Base-by-base conservation (phyloP, 2,113 vertebrate genomes). In the Poecile atricapillus region DNA sequence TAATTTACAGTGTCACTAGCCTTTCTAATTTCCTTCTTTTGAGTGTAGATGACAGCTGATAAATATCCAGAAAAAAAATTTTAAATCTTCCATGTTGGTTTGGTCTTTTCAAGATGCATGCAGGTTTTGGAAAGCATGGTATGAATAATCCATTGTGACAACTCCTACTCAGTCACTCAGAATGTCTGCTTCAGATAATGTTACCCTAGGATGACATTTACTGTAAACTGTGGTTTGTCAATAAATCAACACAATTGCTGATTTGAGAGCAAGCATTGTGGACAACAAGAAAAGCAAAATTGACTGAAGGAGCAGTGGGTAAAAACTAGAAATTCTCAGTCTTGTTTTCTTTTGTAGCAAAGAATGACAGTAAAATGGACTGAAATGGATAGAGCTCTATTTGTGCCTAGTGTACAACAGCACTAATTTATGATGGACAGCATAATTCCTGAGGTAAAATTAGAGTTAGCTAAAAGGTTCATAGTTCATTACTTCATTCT, bases 211-310 rank as follows among this genome's bases (percentile, higher is more conserved):
- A 91, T 82, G 64, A 84, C 58, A 82, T 91, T 91, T 91, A 73
- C 73, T 84, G 69, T 95, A 91, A 84, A 89, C 13, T 41, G 30
- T 87, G 68, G n/a, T 87, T 93, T 94, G 71, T 90, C 86, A 92
- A 90, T 94, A 91, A 94, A 87, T 84, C 64, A 93, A 82, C 86
- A 71, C 52, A 56, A 60, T n/a, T 2, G 0, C 77, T 91, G 56
- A 92, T 75, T 80, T 81, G 59, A 95, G 87, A 89, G 50, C 25
- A 76, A 93, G 21, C 20, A 58, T 46, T 87, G 33, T 43, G 37
- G 70, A 68, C 56, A 82, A 71, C 21, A 25, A n/a, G 58, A 64
- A 92, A 89, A 44, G n/a, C 41, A 64, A 56, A 82, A 95, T 1
- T 87, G 73, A 59, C 62, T 78, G 69, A 68, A 92, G 88, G 18